phyloP scores from a whole-genome alignment of 2,888 invertebrate species.

The Stenotaenia linearis region DNA sequence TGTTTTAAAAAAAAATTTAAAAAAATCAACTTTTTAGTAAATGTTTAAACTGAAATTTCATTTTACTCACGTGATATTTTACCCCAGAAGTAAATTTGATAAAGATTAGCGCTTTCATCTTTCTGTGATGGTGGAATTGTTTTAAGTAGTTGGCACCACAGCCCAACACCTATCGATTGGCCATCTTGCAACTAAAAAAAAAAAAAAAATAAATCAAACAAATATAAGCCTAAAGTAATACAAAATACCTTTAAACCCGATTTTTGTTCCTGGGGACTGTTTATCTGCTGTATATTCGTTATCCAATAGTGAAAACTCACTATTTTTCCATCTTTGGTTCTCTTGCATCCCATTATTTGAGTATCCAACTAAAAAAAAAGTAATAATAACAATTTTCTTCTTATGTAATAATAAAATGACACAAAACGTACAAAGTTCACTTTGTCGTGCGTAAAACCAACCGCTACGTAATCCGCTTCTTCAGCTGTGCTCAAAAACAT shows the following conservation, averaged over 20 bases:
- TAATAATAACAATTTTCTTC: background rate
- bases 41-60: too few relatives aligned
- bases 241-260: background rate
- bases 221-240: background rate
- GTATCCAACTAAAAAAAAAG: background rate
- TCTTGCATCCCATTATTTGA: background rate
- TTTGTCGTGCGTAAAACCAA: background rate
- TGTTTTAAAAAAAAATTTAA: background rate
- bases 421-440: background rate
- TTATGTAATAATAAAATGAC: background rate
- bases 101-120: background rate
- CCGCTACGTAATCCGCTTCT: background rate
- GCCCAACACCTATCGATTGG: background rate
- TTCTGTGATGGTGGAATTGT: background rate
- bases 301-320: background rate
- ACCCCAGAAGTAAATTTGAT: background rate
- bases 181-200: background rate
- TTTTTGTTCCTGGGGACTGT: background rate
- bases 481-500: background rate
- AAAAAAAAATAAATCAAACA: background rate
- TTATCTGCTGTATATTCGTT: background rate
- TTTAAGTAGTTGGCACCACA: background rate
- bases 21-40: background rate
- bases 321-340: background rate
- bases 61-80: background rate